Evolutionary conservation across 2,113 vertebrate species (phyloP), one percentile per base, ranked within the genome.

Genomic region (Helogale parvula): DNA sequence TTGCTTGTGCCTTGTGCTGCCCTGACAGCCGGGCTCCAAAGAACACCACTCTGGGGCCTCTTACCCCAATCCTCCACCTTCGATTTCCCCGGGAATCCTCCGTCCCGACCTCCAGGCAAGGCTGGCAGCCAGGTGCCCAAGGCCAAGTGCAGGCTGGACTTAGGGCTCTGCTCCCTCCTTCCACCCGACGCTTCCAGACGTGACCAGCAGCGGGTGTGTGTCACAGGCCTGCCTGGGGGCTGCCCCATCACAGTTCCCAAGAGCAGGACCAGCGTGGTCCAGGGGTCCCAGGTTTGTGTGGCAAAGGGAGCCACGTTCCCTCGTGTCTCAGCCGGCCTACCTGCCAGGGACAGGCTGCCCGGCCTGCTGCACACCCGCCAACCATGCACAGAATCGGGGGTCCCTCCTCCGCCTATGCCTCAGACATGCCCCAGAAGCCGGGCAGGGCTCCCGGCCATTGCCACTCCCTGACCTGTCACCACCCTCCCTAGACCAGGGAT

Each of bases 301-400:
- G 27, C 1, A 9, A 81, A 38, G 15, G 23, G 5, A 23, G 14
- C 15, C 33, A 25, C 35, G 11, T 35, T 72, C 52, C 33, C 76
- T 12, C 33, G 33, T 0, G 0, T 77, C 38, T 68, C 63, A 41
- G 47, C 25, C 6, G 12, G 52, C 63, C 50, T 15, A 1, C 1
- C 33, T 11, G 1, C 2, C 33, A 33, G 16, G 50, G 50, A 19
- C 63, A 25, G 0, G 45, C 12, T 47, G 27, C 41, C n/a, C 33
- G 45, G 60, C 31, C 25, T 35, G 27, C 15, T 2, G 0, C 3
- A 27, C 2, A 33, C 5, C 12, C 74, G 27, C 17, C 16, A 23
- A 83, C 84, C 72, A 27, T 3, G 0, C 5, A 38, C 10, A 21
- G 27, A 68, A 68, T 45, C n/a, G 3, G 7, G 72, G 50, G 38